Conservation (phyloP, 1,140 invertebrate genomes). For the Solenopsis invicta region DNA sequence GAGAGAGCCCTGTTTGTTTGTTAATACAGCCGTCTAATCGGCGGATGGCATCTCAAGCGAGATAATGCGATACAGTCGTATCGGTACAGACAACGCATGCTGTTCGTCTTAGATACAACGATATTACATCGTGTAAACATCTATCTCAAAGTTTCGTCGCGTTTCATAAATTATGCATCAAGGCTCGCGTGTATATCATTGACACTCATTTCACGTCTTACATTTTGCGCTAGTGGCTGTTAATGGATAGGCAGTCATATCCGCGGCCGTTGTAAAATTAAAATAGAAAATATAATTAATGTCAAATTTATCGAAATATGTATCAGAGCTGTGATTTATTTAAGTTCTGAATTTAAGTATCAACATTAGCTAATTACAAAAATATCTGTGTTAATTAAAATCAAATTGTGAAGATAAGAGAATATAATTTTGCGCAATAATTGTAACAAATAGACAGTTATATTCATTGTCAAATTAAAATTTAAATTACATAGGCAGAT, state of each 20-base stretch:
- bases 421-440: not conserved
- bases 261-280: not conserved
- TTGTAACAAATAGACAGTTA: too few species aligned
- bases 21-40: constrained; percentile 17
- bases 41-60: not conserved
- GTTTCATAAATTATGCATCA: constrained; percentile 14
- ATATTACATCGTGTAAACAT: constrained; percentile 45
- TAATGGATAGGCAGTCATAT: not conserved
- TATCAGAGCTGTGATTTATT: not conserved
- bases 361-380: not conserved
- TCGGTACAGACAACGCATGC: not conserved
- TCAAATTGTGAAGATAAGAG: not conserved
- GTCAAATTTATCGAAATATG: not conserved
- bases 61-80: constrained; percentile 4
- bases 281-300: constrained; percentile 6
- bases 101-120: not conserved
- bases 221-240: not conserved
- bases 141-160: not conserved
- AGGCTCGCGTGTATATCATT: not conserved
- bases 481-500: too few species aligned
- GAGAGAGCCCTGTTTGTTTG: not conserved
- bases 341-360: not conserved
- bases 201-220: not conserved
- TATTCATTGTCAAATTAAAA: too few species aligned
- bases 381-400: not conserved